phyloP scores from a whole-genome alignment of 2,797 vertebrate genomes.

The Phataginus tetradactyla region DNA sequence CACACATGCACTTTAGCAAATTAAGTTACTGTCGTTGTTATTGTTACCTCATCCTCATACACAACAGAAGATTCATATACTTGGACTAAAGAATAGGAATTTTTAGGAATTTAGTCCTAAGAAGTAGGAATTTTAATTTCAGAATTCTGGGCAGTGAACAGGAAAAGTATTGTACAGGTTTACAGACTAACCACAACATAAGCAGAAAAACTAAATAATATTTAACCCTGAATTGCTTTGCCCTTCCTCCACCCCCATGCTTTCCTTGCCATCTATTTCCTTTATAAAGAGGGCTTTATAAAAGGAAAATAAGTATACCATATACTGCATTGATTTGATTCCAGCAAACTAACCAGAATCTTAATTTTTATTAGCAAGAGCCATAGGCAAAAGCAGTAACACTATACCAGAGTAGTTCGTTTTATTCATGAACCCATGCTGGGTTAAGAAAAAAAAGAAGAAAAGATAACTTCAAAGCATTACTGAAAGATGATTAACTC shows the following conservation, averaged over 20 bases:
- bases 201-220: background rate
- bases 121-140: background rate
- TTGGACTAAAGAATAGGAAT: background rate
- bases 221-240: background rate
- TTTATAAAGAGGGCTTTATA: background rate
- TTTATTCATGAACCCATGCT: conserved; percentile 80
- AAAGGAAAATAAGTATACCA: background rate
- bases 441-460: conserved; percentile 14
- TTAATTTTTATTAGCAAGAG: conserved; percentile 74
- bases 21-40: background rate
- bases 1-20: background rate
- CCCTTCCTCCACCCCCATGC: background rate
- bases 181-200: background rate
- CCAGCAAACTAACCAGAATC: conserved; percentile 54
- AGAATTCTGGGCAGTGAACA: background rate
- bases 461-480: conserved; percentile 77
- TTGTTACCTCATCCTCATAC: background rate
- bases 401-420: conserved; percentile 35
- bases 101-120: background rate
- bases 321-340: conserved; percentile 35
- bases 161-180: background rate
- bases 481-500: conserved; percentile 74
- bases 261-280: background rate
- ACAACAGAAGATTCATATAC: background rate
- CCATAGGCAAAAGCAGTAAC: conserved; percentile 67